Evolutionary conservation across 2,888 invertebrate species (phyloP), one percentile per base, ranked within the genome.

Genomic region (Pyralis farinalis): DNA sequence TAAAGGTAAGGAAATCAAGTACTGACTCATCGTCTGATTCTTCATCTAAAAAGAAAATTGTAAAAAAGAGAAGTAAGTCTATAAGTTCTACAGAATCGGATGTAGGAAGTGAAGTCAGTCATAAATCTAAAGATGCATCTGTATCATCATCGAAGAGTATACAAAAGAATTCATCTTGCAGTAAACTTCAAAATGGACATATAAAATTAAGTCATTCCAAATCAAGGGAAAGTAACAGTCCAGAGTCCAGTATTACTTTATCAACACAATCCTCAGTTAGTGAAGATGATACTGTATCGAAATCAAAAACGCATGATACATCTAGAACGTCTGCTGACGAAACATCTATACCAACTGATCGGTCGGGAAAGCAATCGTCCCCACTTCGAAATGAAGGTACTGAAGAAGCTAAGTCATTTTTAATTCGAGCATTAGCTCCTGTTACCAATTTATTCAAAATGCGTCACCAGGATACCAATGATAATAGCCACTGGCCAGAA

Each of bases 401-500:
- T 1, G 93, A 93, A 64, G 93, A 93, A 57, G 93, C 93, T 0
- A 94, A 94, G 71, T 93, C 93, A 16, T 93, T 94, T 66, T 81
- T 95, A 37, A 92, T 94, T 79, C 80, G 94, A 61, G 94, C 94
- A 32, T 74, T 95, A 55, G 94, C 94, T 34, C 94, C 94, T 0
- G 94, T 95, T 4, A 94, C 94, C 11, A 94, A 92, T 79, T 89
- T 94, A 48, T 95, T 95, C 63, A 94, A 92, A 72, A 82, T 83
- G 44, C 91, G 91, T 63, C 82, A 86, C 44, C 91, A 91, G 56
- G 91, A 91, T 33, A 79, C 80, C 16, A 79, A 66, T 39, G 92
- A 92, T n/a, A 91, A 79, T 42, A 77, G 72, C 47, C 78, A 77
- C 20, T 88, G 78, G 69, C 50, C 71, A 38, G 89, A 88, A 46